Percentiles rank a stretch among this genome's conserved stretches.
Conservation (phyloP, 2,888 invertebrate species). For the Graphium colonna region DNA sequence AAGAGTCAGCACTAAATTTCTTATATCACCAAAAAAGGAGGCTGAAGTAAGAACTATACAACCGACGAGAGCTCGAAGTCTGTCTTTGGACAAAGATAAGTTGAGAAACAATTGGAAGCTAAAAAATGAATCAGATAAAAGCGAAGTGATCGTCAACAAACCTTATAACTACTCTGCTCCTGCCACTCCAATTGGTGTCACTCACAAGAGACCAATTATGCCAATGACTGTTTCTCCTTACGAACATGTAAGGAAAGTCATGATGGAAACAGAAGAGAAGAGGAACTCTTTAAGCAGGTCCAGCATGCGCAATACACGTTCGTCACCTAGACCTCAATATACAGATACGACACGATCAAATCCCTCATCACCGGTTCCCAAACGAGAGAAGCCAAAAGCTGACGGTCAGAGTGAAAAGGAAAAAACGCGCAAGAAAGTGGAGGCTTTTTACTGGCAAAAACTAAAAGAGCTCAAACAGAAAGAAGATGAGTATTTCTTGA, state of each 20-base stretch:
- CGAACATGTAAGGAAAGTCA: constrained; percentile 59
- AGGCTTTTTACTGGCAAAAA: constrained; percentile 85
- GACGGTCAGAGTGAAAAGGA: constrained; percentile 60
- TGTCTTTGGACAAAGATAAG: constrained; percentile 55
- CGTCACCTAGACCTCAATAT: constrained; percentile 39
- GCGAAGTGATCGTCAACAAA: constrained; percentile 32
- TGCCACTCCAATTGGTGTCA: constrained; percentile 60
- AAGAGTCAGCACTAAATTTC: constrained; percentile 65
- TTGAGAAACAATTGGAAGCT: constrained; percentile 20
- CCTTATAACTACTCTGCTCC: constrained; percentile 72
- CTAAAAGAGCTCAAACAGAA: constrained; percentile 82
- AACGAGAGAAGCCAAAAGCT: constrained; percentile 29
- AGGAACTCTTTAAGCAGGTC: constrained; percentile 53
- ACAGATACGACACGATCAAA: constrained; percentile 33
- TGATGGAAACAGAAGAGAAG: constrained; percentile 65
- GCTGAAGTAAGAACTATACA: constrained; percentile 68
- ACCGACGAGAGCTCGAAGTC: constrained; percentile 65
- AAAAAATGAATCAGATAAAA: constrained; percentile 10
- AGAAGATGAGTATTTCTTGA: constrained; percentile 77
- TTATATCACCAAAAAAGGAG: constrained; percentile 73
- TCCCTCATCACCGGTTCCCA: constrained; percentile 25
- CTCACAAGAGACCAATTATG: constrained; percentile 63
- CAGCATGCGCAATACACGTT: constrained; percentile 32
- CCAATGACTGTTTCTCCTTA: constrained; percentile 69
- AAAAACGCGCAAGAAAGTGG: constrained; percentile 79